Base-by-base conservation (phyloP, 1,140 invertebrate genomes). In the Epicauta chinensis region DNA sequence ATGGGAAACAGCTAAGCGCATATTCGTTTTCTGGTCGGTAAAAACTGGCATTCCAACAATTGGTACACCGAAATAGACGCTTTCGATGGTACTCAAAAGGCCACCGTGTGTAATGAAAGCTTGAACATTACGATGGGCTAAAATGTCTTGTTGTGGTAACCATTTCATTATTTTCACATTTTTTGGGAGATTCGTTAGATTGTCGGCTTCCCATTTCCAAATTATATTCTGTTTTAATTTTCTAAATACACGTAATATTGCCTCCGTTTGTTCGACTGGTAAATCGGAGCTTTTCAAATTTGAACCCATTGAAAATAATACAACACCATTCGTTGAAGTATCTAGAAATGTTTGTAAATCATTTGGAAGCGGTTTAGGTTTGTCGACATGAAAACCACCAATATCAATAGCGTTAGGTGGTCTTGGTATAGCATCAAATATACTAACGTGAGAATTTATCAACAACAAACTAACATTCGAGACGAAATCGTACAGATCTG, bases 131-230 rank as follows among this genome's bases (percentile, higher is more conserved):
- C 56, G 55, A 56, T 66, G 64, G 29, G 56, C 64, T 64, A 45
- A 66, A 48, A 83, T 60, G 61, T 81, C 77, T 55, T 79, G 77
- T 58, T 83, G 81, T 11, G 81, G 80, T 40, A 81, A 70, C 81
- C 81, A 79, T 17, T 63, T 64, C 2, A 65, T 56, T 6, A 73
- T 53, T 16, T 71, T 69, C 1, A 81, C 71, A 62, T 81, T 80
- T 1, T 69, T 59, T 7, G 77, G 71, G 58, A 68, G 62, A 16
- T 73, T 69, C 12, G 71, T 60, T 17, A 73, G 62, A 2, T 68
- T 67, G 2, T 72, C 70, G 16, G 75, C 71, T 41, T 75, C 75
- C 55, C 75, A 79, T 63, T 80, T 81, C 77, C 78, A 81, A n/a
- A 82, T 57, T 7, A 82, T 71, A 44, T 72, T 71, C 48, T 72